Percentiles rank a stretch among this genome's conserved stretches.
These are phyloP conservation scores for Euleptes europaea DNA, from an alignment of 2,113 vertebrate genomes.

Conservation along the genomic window DNA sequence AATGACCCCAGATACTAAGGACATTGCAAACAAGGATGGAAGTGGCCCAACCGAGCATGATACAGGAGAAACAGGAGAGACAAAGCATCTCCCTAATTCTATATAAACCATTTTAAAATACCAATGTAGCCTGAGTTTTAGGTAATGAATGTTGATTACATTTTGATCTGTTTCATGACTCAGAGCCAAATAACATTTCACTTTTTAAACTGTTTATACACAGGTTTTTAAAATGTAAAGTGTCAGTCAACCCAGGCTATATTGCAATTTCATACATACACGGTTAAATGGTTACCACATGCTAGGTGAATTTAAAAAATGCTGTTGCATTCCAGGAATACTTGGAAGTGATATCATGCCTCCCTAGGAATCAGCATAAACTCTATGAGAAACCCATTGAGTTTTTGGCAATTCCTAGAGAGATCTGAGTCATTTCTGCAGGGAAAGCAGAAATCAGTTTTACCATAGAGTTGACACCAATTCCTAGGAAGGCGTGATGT, in stretches of 20 bases:
- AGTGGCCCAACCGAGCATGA: background rate
- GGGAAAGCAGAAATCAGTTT: too few species aligned
- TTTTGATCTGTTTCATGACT: background rate
- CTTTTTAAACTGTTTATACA: background rate
- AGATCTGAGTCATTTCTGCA: too few species aligned
- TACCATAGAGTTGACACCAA: too few species aligned
- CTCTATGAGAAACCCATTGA: too few species aligned
- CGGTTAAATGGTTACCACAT: too few species aligned
- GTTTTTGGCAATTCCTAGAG: too few species aligned
- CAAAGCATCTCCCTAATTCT: accelerated
- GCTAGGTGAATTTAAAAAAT: too few species aligned
- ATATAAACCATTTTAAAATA: background rate
- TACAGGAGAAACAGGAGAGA: background rate
- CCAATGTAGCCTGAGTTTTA: background rate
- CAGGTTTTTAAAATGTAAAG: background rate
- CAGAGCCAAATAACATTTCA: background rate
- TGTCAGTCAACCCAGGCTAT: background rate
- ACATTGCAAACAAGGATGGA: background rate
- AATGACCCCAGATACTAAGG: background rate
- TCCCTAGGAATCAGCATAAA: too few species aligned
- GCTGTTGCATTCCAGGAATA: too few species aligned
- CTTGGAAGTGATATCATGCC: too few species aligned
- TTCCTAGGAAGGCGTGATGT: too few species aligned
- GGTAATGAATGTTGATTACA: background rate
- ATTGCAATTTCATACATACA: too few species aligned